A percentile compares a stretch with the other conserved stretches of the same genome.
Evolutionary conservation across 2,888 invertebrate genomes (phyloP).

Genomic region (Gymnocheta viridis): DNA sequence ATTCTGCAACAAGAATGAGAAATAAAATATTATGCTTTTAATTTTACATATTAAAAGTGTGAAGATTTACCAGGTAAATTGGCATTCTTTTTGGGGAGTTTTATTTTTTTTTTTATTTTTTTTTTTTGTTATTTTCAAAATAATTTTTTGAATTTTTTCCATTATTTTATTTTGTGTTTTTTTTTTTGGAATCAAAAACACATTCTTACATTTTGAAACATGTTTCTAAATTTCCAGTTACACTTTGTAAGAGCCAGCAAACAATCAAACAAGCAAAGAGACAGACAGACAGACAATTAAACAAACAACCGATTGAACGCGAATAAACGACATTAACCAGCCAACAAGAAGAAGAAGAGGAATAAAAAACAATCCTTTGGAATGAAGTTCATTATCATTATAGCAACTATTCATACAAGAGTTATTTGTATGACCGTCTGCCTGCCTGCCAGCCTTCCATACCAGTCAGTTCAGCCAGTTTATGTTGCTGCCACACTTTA

Average conservation of each 20-base stretch:
- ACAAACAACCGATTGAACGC: slow-evolving; percentile 13
- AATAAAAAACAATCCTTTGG: slow-evolving; percentile 50
- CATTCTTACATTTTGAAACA: slow-evolving; percentile 23
- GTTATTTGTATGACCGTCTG: slow-evolving; percentile 21
- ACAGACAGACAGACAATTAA: slow-evolving; percentile 26
- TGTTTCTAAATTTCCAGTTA: slow-evolving; percentile 59
- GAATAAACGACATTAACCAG: slow-evolving; percentile 43
- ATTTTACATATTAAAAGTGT: slow-evolving; percentile 61
- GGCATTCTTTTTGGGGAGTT: slow-evolving; percentile 64
- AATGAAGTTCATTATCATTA: slow-evolving; percentile 62
- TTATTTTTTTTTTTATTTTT: too few species aligned
- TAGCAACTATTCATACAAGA: slow-evolving; percentile 43
- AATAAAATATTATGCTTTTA: background rate
- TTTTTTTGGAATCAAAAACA: background rate
- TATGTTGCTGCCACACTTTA: slow-evolving; percentile 59
- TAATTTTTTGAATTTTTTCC: slow-evolving; percentile 27
- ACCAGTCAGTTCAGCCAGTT: slow-evolving; percentile 41
- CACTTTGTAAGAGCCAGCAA: slow-evolving; percentile 25
- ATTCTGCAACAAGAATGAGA: slow-evolving; percentile 18
- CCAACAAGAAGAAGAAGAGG: background rate
- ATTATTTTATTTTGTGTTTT: background rate
- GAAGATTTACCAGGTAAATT: slow-evolving; percentile 67
- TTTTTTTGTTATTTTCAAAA: too few species aligned
- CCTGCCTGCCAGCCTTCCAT: background rate
- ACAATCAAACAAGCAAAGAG: background rate